Evolutionary conservation across 1,140 invertebrate species (phyloP), one percentile per base, ranked within the genome.

Genomic region (Drosophila gunungcola): DNA sequence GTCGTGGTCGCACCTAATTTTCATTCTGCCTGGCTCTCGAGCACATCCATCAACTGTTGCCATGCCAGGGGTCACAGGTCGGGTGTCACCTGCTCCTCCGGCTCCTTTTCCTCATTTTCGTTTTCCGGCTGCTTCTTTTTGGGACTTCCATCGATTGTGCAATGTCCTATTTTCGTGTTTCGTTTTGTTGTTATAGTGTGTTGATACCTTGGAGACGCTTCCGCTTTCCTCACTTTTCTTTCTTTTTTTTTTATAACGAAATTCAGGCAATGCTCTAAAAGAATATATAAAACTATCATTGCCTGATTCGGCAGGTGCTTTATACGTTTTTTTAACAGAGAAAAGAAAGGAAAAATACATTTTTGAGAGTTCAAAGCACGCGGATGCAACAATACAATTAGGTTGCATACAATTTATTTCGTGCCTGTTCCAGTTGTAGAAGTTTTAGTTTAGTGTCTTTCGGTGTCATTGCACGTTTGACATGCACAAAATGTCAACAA

Each of bases 401-500:
- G 16, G 27, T 49, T 12, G 6, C 6, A 34, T 2, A 6, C 10
- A 58, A 25, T 1, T 36, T 9, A 27, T 6, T 25, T 21, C 21
- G 4, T n/a, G 7, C 3, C 38, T 27, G 34, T 25, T 11, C 9
- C 4, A 34, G 9, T n/a, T 36, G 0, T 13, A 3, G 41, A 7
- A 60, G 32, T 11, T 25, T 0, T 21, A 65, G 39, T 52, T 60
- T 53, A 43, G 21, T 6, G 27, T 57, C 52, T 41, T 63, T 53
- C 25, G 78, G 69, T 88, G 65, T 86, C 83, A 83, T 62, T 88
- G 70, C 42, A 73, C 83, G 74, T 61, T 80, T 74, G 77, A 85
- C 77, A 82, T 82, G 74, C 65, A 79, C 57, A 78, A 67, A 88
- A 63, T 88, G 78, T 88, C 78, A 85, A 88, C 83, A 43, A 69